phyloP scores from a whole-genome alignment of 2,113 vertebrate genomes.

The Otocyon megalotis region DNA sequence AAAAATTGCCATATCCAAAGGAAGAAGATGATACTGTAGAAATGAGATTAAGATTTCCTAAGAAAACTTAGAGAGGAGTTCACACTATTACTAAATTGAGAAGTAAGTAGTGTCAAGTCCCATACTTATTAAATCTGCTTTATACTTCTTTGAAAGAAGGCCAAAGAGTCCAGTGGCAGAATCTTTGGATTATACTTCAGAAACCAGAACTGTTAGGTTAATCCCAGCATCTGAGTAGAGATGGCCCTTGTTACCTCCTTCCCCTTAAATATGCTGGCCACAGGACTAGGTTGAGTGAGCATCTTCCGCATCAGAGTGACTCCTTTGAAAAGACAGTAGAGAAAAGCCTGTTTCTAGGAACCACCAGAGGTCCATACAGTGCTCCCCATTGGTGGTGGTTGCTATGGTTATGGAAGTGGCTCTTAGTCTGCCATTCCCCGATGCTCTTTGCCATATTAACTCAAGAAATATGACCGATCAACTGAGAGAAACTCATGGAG shows the following conservation, averaged over 20 bases:
- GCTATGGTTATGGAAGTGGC: background rate
- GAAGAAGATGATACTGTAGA: background rate
- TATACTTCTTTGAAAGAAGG: background rate
- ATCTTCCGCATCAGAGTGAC: background rate
- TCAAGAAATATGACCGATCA: background rate
- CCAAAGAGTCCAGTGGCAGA: conserved; percentile 14
- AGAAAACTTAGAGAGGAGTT: conserved; percentile 14
- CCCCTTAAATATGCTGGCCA: background rate
- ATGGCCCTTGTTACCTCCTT: background rate
- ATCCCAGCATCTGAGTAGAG: background rate
- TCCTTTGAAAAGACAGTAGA: background rate
- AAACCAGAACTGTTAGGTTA: background rate
- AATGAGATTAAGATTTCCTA: background rate
- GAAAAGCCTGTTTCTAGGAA: background rate
- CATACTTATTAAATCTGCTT: background rate
- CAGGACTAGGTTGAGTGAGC: background rate
- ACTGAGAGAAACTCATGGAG: background rate
- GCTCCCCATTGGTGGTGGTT: background rate
- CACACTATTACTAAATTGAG: background rate
- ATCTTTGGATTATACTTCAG: background rate
- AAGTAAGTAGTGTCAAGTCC: background rate
- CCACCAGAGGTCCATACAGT: background rate
- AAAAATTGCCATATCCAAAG: background rate
- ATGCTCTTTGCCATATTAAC: background rate
- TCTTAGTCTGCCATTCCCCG: background rate